Conservation (phyloP, 2,113 vertebrate species). For the Morone saxatilis region DNA sequence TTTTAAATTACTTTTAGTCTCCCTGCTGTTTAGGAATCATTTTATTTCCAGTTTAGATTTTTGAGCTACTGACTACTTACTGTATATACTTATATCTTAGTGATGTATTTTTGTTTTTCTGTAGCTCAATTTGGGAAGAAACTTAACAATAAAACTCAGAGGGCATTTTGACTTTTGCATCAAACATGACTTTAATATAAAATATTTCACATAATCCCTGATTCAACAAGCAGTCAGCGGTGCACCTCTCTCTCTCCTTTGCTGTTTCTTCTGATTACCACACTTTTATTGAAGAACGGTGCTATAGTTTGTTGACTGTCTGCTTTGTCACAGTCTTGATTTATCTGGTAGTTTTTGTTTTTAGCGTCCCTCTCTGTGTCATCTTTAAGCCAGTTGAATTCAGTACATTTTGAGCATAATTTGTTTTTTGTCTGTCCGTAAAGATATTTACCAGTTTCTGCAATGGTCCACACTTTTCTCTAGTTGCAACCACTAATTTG, state of each 20-base stretch:
- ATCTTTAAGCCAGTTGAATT: neutral
- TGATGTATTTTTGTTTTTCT: neutral
- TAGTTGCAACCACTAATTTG: neutral
- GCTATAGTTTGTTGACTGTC: neutral
- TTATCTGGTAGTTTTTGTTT: neutral
- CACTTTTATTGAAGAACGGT: neutral
- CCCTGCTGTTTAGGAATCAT: neutral
- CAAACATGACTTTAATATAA: neutral
- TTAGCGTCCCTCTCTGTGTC: neutral
- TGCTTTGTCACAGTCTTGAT: neutral
- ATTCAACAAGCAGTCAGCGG: conserved; percentile 12
- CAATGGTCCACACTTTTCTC: neutral
- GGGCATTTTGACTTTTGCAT: neutral
- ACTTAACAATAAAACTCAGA: neutral
- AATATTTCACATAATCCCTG: neutral
- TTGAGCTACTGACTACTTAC: neutral
- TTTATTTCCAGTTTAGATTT: neutral
- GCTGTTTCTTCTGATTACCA: neutral
- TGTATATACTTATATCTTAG: neutral
- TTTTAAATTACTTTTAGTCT: neutral
- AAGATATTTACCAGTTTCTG: neutral
- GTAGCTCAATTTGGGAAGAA: neutral
- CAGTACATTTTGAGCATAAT: neutral
- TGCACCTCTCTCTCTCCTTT: neutral
- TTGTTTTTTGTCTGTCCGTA: neutral